Evolutionary conservation across 2,113 vertebrate species (phyloP).

Genomic region (Kryptolebias marmoratus): DNA sequence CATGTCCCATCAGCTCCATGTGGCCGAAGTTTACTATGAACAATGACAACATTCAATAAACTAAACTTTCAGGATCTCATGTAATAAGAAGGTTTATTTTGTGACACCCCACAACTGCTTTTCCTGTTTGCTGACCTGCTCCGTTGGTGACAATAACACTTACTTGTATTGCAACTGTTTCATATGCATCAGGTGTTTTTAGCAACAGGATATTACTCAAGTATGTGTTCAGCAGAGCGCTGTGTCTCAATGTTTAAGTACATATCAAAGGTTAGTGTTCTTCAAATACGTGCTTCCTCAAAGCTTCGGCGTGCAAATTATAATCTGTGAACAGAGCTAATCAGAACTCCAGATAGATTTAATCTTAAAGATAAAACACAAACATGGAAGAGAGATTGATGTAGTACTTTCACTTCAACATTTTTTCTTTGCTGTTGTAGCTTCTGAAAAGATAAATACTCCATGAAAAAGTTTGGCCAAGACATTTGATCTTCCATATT

Average conservation of each 20-base stretch:
- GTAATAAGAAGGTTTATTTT: neutral
- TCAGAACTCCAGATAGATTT: neutral
- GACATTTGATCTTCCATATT: no score
- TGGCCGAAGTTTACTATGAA: constrained; percentile 1
- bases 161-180: neutral
- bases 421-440: no score
- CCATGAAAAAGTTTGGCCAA: no score
- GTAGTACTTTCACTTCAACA: no score
- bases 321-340: neutral
- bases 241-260: neutral
- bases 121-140: neutral
- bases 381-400: no score
- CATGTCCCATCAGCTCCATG: neutral
- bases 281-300: neutral
- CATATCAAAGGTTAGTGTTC: neutral
- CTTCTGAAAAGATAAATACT: no score
- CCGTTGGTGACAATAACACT: neutral
- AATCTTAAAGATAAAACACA: no score
- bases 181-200: neutral
- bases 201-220: neutral
- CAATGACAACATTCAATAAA: neutral
- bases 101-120: neutral
- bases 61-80: neutral
- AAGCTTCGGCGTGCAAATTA: neutral
- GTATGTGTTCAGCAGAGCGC: neutral